A percentile compares a stretch with the other conserved stretches of the same genome.
These are phyloP conservation scores for Synanthedon formicaeformis DNA, from an alignment of 2,888 invertebrate species.

Conservation along the genomic window DNA sequence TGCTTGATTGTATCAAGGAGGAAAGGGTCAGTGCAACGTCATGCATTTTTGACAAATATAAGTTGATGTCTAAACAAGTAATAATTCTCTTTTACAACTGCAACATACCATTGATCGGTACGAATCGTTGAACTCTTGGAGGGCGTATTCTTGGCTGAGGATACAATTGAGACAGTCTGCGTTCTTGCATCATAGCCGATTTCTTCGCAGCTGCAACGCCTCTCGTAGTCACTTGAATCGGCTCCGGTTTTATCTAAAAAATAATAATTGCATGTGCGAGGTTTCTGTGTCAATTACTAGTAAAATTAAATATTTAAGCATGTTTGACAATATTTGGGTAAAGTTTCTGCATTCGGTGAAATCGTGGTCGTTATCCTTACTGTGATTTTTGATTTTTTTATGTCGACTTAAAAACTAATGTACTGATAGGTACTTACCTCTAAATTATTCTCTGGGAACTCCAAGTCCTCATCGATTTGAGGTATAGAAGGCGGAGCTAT, in stretches of 20 bases:
- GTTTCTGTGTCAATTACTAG: too few species aligned
- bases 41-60: too few species aligned
- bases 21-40: too few species aligned
- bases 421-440: constrained; percentile 41
- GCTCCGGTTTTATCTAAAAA: constrained; percentile 39
- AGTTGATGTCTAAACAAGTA: too few species aligned
- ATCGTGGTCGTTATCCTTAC: too few species aligned
- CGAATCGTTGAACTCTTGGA: constrained; percentile 32
- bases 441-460: constrained; percentile 72
- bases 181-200: constrained; percentile 15
- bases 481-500: constrained; percentile 57
- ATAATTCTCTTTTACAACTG: too few species aligned
- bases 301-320: too few species aligned
- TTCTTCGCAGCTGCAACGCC: constrained; percentile 17
- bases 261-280: too few species aligned
- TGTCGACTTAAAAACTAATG: neutral
- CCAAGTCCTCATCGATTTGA: constrained; percentile 56
- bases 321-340: too few species aligned
- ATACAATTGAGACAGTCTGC: constrained; percentile 22
- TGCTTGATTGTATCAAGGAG: too few species aligned
- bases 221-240: constrained; percentile 12
- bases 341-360: too few species aligned
- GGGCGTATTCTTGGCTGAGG: constrained; percentile 30
- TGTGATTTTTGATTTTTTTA: too few species aligned
- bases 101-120: constrained; percentile 38